Evolutionary conservation across 1,140 invertebrate genomes (phyloP), one percentile per base, ranked within the genome.

Genomic region (Brachionus sp.): DNA sequence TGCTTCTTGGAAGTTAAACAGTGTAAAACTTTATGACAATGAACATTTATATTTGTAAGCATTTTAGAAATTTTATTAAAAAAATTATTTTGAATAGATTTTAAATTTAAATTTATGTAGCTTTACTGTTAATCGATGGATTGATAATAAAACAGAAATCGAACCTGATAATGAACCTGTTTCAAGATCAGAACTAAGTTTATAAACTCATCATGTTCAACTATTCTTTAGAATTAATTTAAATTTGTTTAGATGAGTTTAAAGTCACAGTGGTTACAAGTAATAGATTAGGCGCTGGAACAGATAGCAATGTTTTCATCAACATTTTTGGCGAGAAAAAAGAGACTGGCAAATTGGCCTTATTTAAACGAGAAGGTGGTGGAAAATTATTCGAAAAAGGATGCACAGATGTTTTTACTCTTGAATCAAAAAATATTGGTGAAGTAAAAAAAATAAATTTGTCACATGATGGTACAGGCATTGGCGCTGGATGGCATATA

Each of bases 301-400:
- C 88, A 12, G 87, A 89, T 84, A 86, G 87, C 53, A 88, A 88
- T 85, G 87, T 89, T 5, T 88, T 86, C 75, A 75, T 88, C n/a
- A 86, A 86, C 46, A 85, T 89, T 66, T 88, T 87, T 84, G 88
- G 88, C 9, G 86, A 88, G 19, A 85, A 87, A 23, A 87, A 87
- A n/a, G 87, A 89, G 84, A 88, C 87, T 10, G 87, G 88, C 6
- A 85, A 86, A 23, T 77, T 87, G 13, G 77, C 44, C 12, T 85
- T 88, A 9, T 85, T 77, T 29, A 86, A 88, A 1, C 88, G 88
- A n/a, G 83, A 86, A 57, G 87, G 86, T 13, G 85, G 84, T 0
- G 87, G 87, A 39, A 87, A 89, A 83, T 88, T 88, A 82, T 90
- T 90, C 86, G 89, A 90, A 84, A 87, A 86, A 84, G 88, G 87